A percentile compares a stretch with the other conserved stretches of the same genome.
Evolutionary conservation across 2,113 vertebrate genomes (phyloP).

Genomic region (Cavia porcellus): DNA sequence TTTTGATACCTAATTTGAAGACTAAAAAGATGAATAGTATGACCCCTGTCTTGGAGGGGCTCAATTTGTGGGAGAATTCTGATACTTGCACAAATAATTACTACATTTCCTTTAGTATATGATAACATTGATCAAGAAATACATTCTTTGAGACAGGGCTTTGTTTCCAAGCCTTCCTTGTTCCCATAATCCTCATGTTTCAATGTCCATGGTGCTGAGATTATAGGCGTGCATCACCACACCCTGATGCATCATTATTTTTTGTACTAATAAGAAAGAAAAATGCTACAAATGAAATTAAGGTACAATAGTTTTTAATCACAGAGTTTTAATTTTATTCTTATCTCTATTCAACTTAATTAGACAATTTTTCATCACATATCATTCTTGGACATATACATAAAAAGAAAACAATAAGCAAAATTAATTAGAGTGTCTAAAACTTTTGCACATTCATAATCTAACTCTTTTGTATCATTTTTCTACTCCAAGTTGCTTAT

Average conservation of each 20-base stretch:
- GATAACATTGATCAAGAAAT: slow-evolving; percentile 33
- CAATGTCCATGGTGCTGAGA: not conserved
- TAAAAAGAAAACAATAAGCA: not conserved
- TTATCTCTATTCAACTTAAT: slow-evolving; percentile 1
- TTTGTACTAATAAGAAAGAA: slow-evolving; percentile 2
- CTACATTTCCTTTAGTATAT: not conserved
- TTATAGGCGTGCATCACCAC: not conserved
- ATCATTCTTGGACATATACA: not conserved
- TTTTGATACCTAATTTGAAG: not conserved
- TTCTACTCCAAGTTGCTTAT: not conserved
- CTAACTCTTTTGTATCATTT: not conserved
- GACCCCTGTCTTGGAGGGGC: not conserved
- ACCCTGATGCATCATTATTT: not conserved
- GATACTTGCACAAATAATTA: not conserved
- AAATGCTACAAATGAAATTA: slow-evolving; percentile 20
- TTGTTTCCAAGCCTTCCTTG: not conserved
- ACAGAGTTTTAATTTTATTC: slow-evolving; percentile 47
- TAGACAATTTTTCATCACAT: not conserved
- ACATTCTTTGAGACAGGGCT: not conserved
- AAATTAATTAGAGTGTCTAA: not conserved
- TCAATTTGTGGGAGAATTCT: not conserved
- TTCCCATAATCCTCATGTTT: not conserved
- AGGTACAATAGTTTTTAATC: slow-evolving; percentile 10
- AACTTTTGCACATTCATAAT: not conserved
- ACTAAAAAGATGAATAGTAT: not conserved